Conservation (phyloP, 2,797 vertebrate genomes). For the Ibycter americanus region DNA sequence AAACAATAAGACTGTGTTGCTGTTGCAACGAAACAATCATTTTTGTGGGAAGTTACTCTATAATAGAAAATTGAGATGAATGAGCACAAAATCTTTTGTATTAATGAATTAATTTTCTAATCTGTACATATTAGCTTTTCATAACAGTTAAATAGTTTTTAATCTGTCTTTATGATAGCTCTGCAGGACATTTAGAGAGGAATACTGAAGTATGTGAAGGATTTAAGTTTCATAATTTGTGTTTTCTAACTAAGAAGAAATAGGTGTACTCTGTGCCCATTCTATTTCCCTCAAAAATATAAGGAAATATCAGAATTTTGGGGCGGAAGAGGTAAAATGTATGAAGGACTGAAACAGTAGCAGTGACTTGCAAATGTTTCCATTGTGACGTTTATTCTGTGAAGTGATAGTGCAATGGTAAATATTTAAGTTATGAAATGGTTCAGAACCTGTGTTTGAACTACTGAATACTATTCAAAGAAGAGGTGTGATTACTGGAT, state of each 20-base stretch:
- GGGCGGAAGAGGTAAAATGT: background rate
- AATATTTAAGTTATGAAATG: background rate
- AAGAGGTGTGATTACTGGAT: background rate
- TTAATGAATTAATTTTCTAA: slow-evolving; percentile 11
- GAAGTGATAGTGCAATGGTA: background rate
- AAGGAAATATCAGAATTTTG: background rate
- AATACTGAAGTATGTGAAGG: background rate
- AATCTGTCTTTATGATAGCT: background rate
- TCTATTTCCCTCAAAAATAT: background rate
- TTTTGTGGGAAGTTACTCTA: background rate
- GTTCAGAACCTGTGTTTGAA: background rate
- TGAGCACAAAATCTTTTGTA: background rate
- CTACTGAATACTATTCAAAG: background rate
- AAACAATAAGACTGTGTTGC: background rate
- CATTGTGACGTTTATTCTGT: background rate
- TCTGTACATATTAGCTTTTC: background rate
- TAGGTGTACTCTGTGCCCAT: background rate
- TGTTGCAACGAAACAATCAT: background rate
- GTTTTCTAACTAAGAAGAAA: background rate
- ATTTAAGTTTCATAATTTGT: background rate
- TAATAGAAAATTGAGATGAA: slow-evolving; percentile 19
- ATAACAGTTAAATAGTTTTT: slow-evolving; percentile 9
- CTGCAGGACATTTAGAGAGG: background rate
- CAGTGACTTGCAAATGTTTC: background rate
- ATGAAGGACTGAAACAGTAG: background rate